Evolutionary conservation across 2,888 invertebrate genomes (phyloP), one percentile per base, ranked within the genome.

Genomic region (Synergus gifuensis): DNA sequence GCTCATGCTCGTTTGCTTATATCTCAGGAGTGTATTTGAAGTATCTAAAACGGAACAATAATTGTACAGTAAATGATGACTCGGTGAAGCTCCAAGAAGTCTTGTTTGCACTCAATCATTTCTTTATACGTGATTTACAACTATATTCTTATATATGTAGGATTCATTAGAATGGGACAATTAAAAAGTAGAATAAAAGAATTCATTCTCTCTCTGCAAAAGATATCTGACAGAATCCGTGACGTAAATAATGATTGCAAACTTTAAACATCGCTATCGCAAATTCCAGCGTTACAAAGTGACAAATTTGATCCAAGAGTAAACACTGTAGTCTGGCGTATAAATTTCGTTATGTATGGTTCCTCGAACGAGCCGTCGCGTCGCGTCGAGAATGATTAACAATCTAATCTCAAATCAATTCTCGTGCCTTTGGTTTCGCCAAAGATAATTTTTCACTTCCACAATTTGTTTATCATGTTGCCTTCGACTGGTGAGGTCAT

Each of bases 351-450:
- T 69, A 16, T 49, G 46, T 49, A 49, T 69, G 67, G 67, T 67
- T 67, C 44, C 22, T 44, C 69, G 69, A 49, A 69, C 49, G 16
- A 69, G 49, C 14, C 49, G 67, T 69, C 67, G 46, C 67, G 28
- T 44, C 67, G 36, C 8, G 64, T n/a, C 64, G 46, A 22, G 67
- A 46, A 67, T 67, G 67, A 67, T 46, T 67, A 67, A 44, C 67
- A 67, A 67, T 67, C 67, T 67, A 67, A 67, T 67, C 67, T 42
- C 44, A 67, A 67, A 44, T 69, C 66, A 18, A 66, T 66, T 69
- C 28, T 49, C 28, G 16, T 28, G 46, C 46, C 46, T 69, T 69
- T 49, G 28, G 28, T 69, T 49, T 28, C 8, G 49, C 67, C 18
- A 67, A 44, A 42, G 42, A 46, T 69, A 14, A 69, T 69, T 69